phyloP scores from a whole-genome alignment of 2,888 invertebrate species.

The Tetheella fluctuosa region DNA sequence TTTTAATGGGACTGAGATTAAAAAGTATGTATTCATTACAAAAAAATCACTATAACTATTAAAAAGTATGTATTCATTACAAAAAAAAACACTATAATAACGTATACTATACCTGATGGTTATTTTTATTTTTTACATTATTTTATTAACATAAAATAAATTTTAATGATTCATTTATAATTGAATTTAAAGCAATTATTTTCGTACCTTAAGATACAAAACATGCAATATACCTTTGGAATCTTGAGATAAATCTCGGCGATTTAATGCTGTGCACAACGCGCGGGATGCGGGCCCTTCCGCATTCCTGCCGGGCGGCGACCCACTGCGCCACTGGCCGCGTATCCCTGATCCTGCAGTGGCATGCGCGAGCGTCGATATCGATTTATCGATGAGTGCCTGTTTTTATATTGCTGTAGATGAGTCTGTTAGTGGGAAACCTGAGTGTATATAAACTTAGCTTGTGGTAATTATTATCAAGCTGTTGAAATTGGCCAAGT shows the following conservation, averaged over 20 bases:
- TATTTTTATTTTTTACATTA: no score
- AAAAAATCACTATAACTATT: no score
- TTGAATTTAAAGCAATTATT: background rate
- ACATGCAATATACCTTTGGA: conserved; percentile 5
- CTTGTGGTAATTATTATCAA: no score
- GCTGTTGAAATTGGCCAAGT: no score
- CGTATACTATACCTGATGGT: no score
- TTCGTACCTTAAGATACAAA: background rate
- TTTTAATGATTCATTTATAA: background rate
- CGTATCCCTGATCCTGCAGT: conserved; percentile 78
- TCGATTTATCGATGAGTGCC: conserved; percentile 14
- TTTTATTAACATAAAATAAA: background rate
- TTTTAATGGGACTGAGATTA: no score
- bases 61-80: no score
- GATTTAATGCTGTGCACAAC: conserved; percentile 46
- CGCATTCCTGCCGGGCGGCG: conserved; percentile 79
- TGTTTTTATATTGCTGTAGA: no score
- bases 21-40: no score
- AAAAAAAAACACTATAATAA: no score
- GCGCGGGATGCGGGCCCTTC: conserved; percentile 60
- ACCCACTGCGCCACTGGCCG: conserved; percentile 81
- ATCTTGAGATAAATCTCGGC: conserved; percentile 51
- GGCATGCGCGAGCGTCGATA: conserved; percentile 51
- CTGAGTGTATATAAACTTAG: no score
- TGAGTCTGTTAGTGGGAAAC: no score